Base-by-base conservation (phyloP, 2,113 vertebrate genomes). In the Orientallactaga bullata region DNA sequence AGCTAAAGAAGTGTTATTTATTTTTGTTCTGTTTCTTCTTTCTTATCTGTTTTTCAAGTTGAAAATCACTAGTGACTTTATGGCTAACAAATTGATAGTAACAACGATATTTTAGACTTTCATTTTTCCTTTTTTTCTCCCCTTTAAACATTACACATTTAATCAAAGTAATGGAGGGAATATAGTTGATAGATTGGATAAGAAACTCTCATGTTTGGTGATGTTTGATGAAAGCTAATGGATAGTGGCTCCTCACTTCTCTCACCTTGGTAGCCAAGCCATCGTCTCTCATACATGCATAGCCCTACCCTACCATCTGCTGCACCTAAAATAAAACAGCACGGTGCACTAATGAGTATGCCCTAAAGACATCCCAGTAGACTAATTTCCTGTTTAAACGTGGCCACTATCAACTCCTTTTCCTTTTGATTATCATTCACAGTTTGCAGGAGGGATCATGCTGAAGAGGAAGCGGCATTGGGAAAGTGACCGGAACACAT, bases 351-450 rank as follows among this genome's bases (percentile, higher is more conserved):
- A 39, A 82, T 0, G 2, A 77, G 55, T 8, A 7, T 13, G 3
- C n/a, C 69, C 74, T 74, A 69, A 79, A 69, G 83, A 26, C 71
- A 69, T 35, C n/a, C 61, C 78, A 63, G 24, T 5, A 66, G 39
- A 82, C 32, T 51, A 69, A 88, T 51, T 90, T 93, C 47, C 78
- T 82, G n/a, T 61, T 90, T 88, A 90, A 82, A 61, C 8, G 30
- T 37, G 63, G 74, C 7, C n/a, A 79, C 26, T 60, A 26, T 35
- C n/a, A 82, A 76, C 35, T 71, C 13, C 18, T 78, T 79, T 61
- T 23, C 51, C 76, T 74, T 90, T 88, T 71, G 28, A 42, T 95
- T 88, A 78, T 16, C n/a, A 77, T 69, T 97, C 37, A 90, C 58
- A 42, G 65, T 71, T 88, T 83, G 21, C 51, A 18, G 9, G 39